Evolutionary conservation across 2,888 invertebrate genomes (phyloP).

Genomic region (Hesperia comma): DNA sequence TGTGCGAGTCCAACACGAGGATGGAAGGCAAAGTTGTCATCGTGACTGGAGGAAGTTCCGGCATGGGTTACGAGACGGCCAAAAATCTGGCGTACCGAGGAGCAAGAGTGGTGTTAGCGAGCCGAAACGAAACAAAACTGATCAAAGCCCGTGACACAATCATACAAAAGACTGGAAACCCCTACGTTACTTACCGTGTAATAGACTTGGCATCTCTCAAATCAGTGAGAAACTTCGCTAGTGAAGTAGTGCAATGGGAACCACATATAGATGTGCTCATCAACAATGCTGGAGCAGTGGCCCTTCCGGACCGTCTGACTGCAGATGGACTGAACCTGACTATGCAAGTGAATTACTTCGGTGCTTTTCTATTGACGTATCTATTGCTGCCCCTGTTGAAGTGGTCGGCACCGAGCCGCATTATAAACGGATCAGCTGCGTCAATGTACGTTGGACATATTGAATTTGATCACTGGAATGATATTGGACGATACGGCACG

Average conservation of each 20-base stretch:
- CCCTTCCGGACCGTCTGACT: constrained; percentile 73
- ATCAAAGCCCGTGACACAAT: constrained; percentile 63
- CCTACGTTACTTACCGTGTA: constrained; percentile 57
- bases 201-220: constrained; percentile 74
- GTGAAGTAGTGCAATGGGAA: constrained; percentile 67
- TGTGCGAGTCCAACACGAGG: constrained; percentile 58
- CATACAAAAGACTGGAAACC: constrained; percentile 60
- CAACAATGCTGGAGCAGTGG: constrained; percentile 84
- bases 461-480: constrained; percentile 70
- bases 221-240: constrained; percentile 82
- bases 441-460: constrained; percentile 80
- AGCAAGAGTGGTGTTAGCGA: constrained; percentile 79
- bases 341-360: constrained; percentile 89
- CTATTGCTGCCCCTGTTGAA: constrained; percentile 83
- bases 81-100: constrained; percentile 74
- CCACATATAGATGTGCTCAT: constrained; percentile 77
- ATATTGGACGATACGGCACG: constrained; percentile 59
- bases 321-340: constrained; percentile 86
- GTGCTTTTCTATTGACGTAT: constrained; percentile 88
- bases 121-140: constrained; percentile 75
- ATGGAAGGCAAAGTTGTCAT: constrained; percentile 69
- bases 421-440: constrained; percentile 85
- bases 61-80: constrained; percentile 73
- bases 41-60: constrained; percentile 73
- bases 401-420: constrained; percentile 82